Evolutionary conservation across 2,113 vertebrate genomes (phyloP), one percentile per base, ranked within the genome.

Genomic region (Illadopsis cleaveri): DNA sequence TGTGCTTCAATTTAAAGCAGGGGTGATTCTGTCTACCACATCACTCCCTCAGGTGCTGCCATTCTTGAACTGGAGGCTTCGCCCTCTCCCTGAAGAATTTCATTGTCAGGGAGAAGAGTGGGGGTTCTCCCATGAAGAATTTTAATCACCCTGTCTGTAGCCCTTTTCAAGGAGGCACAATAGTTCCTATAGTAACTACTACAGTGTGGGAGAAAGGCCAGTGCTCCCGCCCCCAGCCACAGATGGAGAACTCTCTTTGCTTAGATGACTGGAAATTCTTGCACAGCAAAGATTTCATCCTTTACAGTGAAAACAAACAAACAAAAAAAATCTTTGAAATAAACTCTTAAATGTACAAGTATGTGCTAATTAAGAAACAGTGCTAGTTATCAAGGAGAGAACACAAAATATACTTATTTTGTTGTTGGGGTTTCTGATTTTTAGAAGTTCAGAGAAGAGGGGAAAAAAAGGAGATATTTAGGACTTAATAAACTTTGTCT

Each of bases 201-300:
- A 92, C 76, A 86, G 89, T 91, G 92, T 96, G 75, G 82, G 86
- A 96, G 94, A 95, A 96, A 91, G 94, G 82, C 75, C 93, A 65
- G 73, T 89, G 92, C 88, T 94, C 85, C 72, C 85, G 48, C 93
- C 71, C 73, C 62, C 86, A 94, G 72, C 84, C 91, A 89, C 82
- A 92, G 85, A 93, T 75, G 64, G 92, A 96, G 83, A 94, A 86
- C 75, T 92, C 56, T 79, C 88, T 95, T 94, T 95, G 61, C 93
- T 94, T 94, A 75, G 44, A 72, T 95, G 80, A 71, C 88, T 94
- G 51, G 76, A 96, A 96, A 96, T 93, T 96, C 94, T 96, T 93
- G 73, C 79, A 90, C 68, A 94, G 90, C 79, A 91, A 92, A 96
- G 82, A 84, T 42, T 82, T 88, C 75, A 56, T 70, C 88, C 79